Evolutionary conservation across 1,140 invertebrate species (phyloP), one percentile per base, ranked within the genome.

Genomic region (Drosophila subpulchrella): DNA sequence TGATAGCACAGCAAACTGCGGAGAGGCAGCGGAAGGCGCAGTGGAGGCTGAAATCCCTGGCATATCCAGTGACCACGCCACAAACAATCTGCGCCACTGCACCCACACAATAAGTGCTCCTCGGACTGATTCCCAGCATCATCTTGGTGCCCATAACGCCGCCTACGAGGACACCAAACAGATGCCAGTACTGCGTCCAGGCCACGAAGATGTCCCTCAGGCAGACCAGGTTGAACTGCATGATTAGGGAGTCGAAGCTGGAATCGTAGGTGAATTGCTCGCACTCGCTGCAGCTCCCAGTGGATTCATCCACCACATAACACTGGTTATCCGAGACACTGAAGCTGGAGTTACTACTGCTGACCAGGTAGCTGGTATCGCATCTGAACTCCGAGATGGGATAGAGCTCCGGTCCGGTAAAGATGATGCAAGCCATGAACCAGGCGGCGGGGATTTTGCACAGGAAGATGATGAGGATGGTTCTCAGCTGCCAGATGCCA

Each of bases 341-440:
- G 53, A 70, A 73, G 56, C 55, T 82, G 66, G 67, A 51, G 44
- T 61, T 48, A 15, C 65, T 41, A 20, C 42, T 39, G 34, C 32
- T 54, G 39, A 53, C 46, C 30, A 80, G 48, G 15, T 78, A 75
- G 51, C 58, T 75, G 6, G 78, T 63, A 30, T 91, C 84, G 44
- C 91, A 92, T 53, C 32, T 60, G 55, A 79, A 92, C 39, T 92
- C 90, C 0, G 71, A 78, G 39, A 59, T 36, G 1, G 91, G 84
- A 70, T 92, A 91, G 0, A 92, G 68, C 41, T 92, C 91, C 0
- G 91, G 91, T 1, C 89, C 91, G 3, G 91, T 92, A 42, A 92
- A 92, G 10, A 93, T 93, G 20, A 93, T 91, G 59, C 92, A 93
- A 41, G 92, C 92, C 92, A 93, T 93, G 62, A 93, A 93, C 93